Evolutionary conservation across 2,888 invertebrate species (phyloP).

Genomic region (Ennomos quercinarius): DNA sequence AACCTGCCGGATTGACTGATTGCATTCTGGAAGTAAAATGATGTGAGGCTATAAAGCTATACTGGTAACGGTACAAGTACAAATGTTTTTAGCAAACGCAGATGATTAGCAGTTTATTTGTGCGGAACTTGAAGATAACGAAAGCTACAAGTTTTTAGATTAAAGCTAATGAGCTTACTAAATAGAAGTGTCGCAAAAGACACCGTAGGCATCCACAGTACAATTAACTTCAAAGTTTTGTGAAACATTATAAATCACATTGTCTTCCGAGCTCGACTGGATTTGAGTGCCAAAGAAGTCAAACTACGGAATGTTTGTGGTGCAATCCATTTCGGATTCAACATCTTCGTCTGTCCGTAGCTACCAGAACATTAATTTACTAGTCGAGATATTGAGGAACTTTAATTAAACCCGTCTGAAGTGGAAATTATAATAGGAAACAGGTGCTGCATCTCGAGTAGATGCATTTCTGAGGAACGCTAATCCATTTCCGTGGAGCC

Average conservation of each 20-base stretch:
- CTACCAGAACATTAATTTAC: constrained; percentile 23
- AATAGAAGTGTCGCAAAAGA: no score
- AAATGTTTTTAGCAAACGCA: background rate
- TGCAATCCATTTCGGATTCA: constrained; percentile 14
- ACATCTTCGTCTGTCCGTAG: constrained; percentile 9
- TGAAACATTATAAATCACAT: no score
- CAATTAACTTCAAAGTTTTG: no score
- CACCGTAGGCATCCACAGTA: no score
- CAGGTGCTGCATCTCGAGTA: constrained; percentile 32
- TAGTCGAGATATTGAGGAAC: constrained; percentile 27
- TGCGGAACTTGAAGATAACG: no score
- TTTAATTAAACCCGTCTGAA: constrained; percentile 38
- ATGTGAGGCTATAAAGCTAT: background rate
- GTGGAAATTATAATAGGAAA: constrained; percentile 36
- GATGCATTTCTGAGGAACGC: constrained; percentile 24
- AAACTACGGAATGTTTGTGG: constrained; percentile 3
- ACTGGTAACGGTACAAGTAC: background rate
- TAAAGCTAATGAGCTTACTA: no score
- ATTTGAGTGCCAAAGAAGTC: background rate
- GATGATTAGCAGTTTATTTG: background rate
- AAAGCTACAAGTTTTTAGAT: no score
- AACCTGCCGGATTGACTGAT: constrained; percentile 24
- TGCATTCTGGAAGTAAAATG: constrained; percentile 2
- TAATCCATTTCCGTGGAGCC: constrained; percentile 27
- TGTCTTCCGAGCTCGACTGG: background rate